Evolutionary conservation across 2,888 invertebrate species (phyloP), one percentile per base, ranked within the genome.

Genomic region (Elysia crispata): DNA sequence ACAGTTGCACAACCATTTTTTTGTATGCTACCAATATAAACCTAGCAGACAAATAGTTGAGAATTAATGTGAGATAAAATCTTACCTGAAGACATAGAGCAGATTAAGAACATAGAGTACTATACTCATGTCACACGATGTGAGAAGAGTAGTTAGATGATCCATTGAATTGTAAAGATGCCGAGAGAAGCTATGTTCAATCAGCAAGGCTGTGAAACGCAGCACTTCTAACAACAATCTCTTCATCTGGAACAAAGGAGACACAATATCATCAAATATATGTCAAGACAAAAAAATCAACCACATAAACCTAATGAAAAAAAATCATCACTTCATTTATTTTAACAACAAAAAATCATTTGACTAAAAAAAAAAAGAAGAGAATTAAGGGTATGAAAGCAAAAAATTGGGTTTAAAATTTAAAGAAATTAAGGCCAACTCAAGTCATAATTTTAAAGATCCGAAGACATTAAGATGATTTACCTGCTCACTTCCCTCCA

Each of bases 91-190:
- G 94, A 96, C 96, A 91, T 96, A 97, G 25, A 97, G 93, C 82
- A 97, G 93, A 92, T 96, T 96, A 78, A 97, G 93, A 75, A 97
- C 96, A 84, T 95, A 95, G 79, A 96, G 93, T n/a, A 96, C 95
- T 76, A 96, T 94, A 86, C 95, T 94, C 95, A 97, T 95, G 90
- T 96, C 95, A 91, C 95, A 95, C 75, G 96, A 96, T 81, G 95
- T 94, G 86, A 97, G 92, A 84, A 97, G 92, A 57, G 95, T 94
- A 74, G 96, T 95, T 84, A 97, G 93, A 91, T 96, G 96, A 92
- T 96, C 96, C 94, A 96, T 95, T 62, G 96, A 96, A 92, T 95
- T 96, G 94, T 97, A 97, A 84, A 96, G 93, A 92, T 96, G 96
- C 77, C 96, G 94, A 23, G 96, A 96, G 91, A 96, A 96, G 85